A percentile compares a stretch with the other conserved stretches of the same genome.
Evolutionary conservation across 2,888 invertebrate genomes (phyloP).

Genomic region (Chloromyia formosa): DNA sequence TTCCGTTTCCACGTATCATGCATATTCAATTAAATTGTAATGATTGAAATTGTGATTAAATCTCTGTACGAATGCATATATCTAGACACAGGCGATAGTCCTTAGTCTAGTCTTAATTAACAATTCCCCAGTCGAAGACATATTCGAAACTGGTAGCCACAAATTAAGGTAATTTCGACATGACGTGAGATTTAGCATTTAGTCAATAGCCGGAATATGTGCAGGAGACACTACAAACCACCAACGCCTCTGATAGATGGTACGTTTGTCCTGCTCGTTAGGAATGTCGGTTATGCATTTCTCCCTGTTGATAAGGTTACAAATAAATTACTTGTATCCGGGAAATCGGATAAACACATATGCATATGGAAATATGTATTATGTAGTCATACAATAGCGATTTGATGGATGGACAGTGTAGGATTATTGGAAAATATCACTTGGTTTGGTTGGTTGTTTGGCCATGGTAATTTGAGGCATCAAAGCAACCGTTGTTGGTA

Average conservation of each 20-base stretch:
- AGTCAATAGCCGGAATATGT: constrained; percentile 8
- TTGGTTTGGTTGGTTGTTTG: no score
- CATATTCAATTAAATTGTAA: constrained; percentile 34
- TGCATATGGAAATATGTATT: neutral
- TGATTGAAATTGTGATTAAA: constrained; percentile 2
- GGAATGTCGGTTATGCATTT: constrained; percentile 37
- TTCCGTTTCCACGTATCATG: neutral
- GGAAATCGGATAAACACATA: constrained; percentile 16
- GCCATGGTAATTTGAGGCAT: no score
- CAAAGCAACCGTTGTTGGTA: no score
- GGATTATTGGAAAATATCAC: no score
- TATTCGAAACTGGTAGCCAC: constrained; percentile 31
- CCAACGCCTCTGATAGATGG: constrained; percentile 38
- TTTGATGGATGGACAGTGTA: no score
- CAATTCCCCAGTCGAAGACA: constrained; percentile 41
- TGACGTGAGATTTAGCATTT: constrained; percentile 38
- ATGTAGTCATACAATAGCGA: no score
- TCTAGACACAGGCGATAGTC: no score
- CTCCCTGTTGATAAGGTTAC: constrained; percentile 41
- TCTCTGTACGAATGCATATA: neutral
- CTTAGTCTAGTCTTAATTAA: constrained; percentile 34
- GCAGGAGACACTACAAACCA: constrained; percentile 20
- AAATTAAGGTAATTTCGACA: constrained; percentile 41
- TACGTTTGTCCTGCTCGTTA: constrained; percentile 35
- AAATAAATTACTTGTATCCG: constrained; percentile 36